phyloP scores from a whole-genome alignment of 2,113 vertebrate genomes.

The Bostrychus sinensis region DNA sequence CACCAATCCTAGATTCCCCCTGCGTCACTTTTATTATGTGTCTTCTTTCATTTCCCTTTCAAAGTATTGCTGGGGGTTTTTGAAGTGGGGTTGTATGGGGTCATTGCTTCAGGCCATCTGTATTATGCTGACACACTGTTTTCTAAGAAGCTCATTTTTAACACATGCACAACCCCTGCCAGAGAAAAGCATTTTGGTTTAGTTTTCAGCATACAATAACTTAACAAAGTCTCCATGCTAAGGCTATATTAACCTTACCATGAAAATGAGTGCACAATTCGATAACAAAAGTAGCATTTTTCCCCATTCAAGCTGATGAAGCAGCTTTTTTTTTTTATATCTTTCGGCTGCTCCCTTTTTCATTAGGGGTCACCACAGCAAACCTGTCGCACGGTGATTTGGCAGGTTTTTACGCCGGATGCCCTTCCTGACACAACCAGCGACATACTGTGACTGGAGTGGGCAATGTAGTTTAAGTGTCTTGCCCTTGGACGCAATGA shows the following conservation, averaged over 20 bases:
- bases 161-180: background rate
- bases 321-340: too few species aligned
- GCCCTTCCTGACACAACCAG: too few species aligned
- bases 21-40: conserved; percentile 24
- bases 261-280: background rate
- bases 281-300: background rate
- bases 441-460: too few species aligned
- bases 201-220: too few species aligned
- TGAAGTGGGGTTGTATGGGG: background rate
- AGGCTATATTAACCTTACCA: background rate
- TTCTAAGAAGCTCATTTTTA: background rate
- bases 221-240: background rate
- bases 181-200: background rate
- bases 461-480: too few species aligned
- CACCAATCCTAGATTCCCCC: conserved; percentile 8
- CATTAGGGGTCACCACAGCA: too few species aligned
- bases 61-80: background rate
- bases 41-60: conserved; percentile 24
- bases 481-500: too few species aligned
- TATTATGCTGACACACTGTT: background rate
- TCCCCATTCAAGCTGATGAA: background rate
- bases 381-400: too few species aligned
- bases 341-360: too few species aligned
- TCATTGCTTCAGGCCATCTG: background rate
- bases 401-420: too few species aligned